phyloP scores from a whole-genome alignment of 2,888 invertebrate species.

The Melanotus villosus region DNA sequence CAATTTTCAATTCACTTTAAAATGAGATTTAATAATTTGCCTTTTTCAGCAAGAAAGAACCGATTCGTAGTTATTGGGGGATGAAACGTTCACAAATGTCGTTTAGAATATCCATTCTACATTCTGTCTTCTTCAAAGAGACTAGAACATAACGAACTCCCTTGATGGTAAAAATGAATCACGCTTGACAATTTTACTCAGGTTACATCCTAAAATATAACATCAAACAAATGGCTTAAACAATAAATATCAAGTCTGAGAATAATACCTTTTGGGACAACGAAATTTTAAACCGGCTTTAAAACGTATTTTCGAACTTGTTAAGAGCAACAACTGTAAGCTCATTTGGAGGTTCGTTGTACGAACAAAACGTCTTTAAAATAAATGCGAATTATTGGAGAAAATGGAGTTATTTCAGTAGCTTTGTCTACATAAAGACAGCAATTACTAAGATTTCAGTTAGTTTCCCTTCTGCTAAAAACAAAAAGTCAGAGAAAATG shows the following conservation, averaged over 20 bases:
- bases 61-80: slow-evolving; percentile 20
- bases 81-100: slow-evolving; percentile 10
- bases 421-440: no score
- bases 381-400: no score
- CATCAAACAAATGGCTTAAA: not conserved
- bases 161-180: slow-evolving; percentile 4
- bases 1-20: slow-evolving; percentile 23
- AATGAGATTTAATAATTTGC: slow-evolving; percentile 24
- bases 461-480: no score
- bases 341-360: no score
- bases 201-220: not conserved
- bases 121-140: slow-evolving; percentile 8
- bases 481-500: no score
- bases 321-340: no score
- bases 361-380: no score
- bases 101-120: slow-evolving; percentile 14
- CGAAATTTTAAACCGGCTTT: no score
- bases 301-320: no score
- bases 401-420: no score
- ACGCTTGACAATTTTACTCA: not conserved
- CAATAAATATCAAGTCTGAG: not conserved
- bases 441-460: no score
- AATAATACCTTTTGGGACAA: no score
- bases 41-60: slow-evolving; percentile 23
- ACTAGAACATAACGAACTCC: not conserved